Conservation (phyloP, 2,113 vertebrate species). For the Pardalotus punctatus region DNA sequence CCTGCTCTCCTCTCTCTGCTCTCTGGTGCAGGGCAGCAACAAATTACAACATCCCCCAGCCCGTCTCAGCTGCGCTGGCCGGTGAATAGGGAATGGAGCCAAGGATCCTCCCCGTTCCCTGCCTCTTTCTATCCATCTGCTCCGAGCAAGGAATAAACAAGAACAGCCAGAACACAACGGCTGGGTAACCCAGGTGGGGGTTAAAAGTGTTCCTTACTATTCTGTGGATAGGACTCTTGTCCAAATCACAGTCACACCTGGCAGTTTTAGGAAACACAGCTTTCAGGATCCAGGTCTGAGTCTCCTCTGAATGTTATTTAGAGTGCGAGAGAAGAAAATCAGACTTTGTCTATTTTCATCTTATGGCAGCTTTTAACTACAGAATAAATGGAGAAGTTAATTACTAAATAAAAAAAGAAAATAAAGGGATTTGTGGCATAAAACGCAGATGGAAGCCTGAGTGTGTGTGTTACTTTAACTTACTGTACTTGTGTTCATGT, state of each 20-base stretch:
- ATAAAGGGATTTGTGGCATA: constrained; percentile 15
- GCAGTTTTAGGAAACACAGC: neutral
- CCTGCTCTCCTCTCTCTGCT: neutral
- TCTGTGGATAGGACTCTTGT: neutral
- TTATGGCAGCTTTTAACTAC: constrained; percentile 38
- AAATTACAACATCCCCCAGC: neutral
- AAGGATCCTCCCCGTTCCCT: constrained; percentile 52
- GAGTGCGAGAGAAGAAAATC: neutral
- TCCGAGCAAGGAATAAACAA: constrained; percentile 38
- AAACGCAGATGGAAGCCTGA: constrained; percentile 28
- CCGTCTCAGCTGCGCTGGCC: constrained; percentile 47
- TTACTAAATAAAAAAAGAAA: constrained; percentile 45
- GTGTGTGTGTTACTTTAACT: constrained; percentile 7
- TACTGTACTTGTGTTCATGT: neutral
- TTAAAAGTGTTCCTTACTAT: neutral
- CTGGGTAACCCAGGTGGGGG: constrained; percentile 47
- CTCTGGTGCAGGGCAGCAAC: neutral
- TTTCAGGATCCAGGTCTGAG: neutral
- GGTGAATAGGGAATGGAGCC: constrained; percentile 38
- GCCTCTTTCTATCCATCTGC: constrained; percentile 54
- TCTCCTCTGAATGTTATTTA: constrained; percentile 41
- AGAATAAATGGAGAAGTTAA: constrained; percentile 46
- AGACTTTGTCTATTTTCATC: constrained; percentile 9
- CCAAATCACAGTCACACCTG: constrained; percentile 46
- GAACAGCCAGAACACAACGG: constrained; percentile 47